Evolutionary conservation across 2,797 vertebrate genomes (phyloP).

Genomic region (Serranus cabrilla): DNA sequence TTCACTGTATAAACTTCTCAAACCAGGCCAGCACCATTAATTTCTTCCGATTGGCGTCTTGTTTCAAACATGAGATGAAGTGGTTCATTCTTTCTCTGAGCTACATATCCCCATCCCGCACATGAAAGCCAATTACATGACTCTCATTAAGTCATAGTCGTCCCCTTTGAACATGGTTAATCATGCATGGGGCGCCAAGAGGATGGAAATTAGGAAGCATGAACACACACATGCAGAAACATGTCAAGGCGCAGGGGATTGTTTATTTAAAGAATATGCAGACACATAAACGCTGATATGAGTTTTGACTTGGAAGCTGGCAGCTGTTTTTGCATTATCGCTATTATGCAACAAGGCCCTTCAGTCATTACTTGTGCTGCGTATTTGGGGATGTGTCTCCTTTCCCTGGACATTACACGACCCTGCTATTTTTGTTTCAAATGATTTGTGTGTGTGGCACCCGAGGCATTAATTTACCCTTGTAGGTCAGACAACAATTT

Average conservation of each 20-base stretch:
- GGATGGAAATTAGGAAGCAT: constrained; percentile 65
- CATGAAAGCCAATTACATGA: constrained; percentile 71
- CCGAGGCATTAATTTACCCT: constrained; percentile 22
- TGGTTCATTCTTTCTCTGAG: constrained; percentile 28
- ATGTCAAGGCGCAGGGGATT: constrained; percentile 51
- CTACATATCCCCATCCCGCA: constrained; percentile 28
- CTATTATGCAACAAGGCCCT: constrained; percentile 15
- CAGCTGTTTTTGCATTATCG: constrained; percentile 10
- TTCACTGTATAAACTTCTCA: constrained; percentile 19
- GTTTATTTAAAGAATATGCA: constrained; percentile 49
- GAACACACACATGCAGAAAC: constrained; percentile 60
- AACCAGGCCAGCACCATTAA: constrained; percentile 19
- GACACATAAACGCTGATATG: constrained; percentile 35
- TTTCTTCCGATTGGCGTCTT: constrained; percentile 16
- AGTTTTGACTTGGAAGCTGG: constrained; percentile 35
- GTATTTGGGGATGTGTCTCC: not conserved
- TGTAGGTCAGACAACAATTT: constrained; percentile 41
- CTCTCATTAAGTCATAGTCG: constrained; percentile 69
- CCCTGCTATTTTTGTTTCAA: constrained; percentile 25
- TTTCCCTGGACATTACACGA: constrained; percentile 17
- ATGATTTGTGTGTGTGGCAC: not conserved
- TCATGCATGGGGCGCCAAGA: constrained; percentile 63
- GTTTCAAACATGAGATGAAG: constrained; percentile 28
- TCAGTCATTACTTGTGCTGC: constrained; percentile 9
- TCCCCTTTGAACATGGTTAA: constrained; percentile 76